phyloP scores from a whole-genome alignment of 2,888 invertebrate species.

The Mythimna albipuncta region DNA sequence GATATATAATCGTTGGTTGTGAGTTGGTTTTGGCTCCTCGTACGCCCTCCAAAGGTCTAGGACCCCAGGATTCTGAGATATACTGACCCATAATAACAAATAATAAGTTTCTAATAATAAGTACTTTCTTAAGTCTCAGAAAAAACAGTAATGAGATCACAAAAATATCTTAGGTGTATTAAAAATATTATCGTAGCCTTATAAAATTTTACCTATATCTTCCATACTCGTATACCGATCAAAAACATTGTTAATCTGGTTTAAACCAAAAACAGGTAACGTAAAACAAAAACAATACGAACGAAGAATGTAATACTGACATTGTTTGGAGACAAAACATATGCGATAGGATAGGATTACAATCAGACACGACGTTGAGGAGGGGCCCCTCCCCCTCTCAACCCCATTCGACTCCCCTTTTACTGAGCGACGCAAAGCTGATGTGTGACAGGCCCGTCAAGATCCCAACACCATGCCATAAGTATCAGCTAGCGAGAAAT shows the following conservation, averaged over 20 bases:
- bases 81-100: no score
- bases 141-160: no score
- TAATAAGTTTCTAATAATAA: no score
- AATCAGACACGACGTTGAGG: slow-evolving; percentile 53
- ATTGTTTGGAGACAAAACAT: slow-evolving; percentile 61
- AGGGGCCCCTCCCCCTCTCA: slow-evolving; percentile 11
- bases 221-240: background rate
- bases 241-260: slow-evolving; percentile 38
- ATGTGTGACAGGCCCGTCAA: slow-evolving; percentile 61
- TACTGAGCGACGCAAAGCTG: slow-evolving; percentile 57
- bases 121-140: no score
- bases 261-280: slow-evolving; percentile 38
- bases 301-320: slow-evolving; percentile 54
- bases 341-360: slow-evolving; percentile 63
- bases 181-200: no score
- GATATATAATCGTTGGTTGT: no score
- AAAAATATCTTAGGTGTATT: no score
- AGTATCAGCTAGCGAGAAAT: slow-evolving; percentile 47
- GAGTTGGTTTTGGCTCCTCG: no score
- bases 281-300: slow-evolving; percentile 52
- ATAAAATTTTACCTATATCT: no score
- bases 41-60: no score
- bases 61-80: no score
- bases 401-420: slow-evolving; percentile 6
- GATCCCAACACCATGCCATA: slow-evolving; percentile 43